phyloP scores from a whole-genome alignment of 2,797 vertebrate species.

The Malacoraja senta region DNA sequence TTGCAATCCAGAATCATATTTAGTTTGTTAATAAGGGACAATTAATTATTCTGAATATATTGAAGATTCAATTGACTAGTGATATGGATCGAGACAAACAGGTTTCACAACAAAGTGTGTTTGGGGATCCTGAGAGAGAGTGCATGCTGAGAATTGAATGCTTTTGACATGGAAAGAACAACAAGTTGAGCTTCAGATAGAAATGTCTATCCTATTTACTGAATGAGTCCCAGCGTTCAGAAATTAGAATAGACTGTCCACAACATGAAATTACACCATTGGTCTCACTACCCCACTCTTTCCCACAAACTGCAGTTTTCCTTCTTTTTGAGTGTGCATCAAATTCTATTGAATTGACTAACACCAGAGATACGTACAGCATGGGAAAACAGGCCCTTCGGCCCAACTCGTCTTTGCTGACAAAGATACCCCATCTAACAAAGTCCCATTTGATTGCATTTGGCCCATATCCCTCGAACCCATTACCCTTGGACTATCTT shows the following conservation, averaged over 20 bases:
- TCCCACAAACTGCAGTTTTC: not conserved
- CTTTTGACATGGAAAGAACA: too few relatives aligned
- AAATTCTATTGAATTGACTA: not conserved
- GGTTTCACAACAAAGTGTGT: not conserved
- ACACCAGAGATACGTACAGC: too few relatives aligned
- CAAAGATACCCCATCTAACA: too few relatives aligned
- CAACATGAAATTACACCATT: not conserved
- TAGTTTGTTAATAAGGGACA: not conserved
- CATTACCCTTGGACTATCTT: too few relatives aligned
- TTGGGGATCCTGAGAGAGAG: too few relatives aligned
- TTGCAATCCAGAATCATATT: slow-evolving; percentile 20
- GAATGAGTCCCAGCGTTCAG: not conserved
- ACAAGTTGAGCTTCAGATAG: not conserved
- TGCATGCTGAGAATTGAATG: too few relatives aligned
- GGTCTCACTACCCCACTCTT: not conserved
- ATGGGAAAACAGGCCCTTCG: too few relatives aligned
- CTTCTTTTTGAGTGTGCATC: not conserved
- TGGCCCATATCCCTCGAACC: too few relatives aligned
- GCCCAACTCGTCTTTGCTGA: too few relatives aligned
- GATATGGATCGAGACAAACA: not conserved
- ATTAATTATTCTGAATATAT: slow-evolving; percentile 5
- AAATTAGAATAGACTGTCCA: not conserved
- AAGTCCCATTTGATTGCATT: too few relatives aligned
- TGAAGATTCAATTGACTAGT: not conserved
- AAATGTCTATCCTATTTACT: not conserved